Base-by-base conservation (phyloP, 2,888 invertebrate genomes). In the Drosophila eohydei region DNA sequence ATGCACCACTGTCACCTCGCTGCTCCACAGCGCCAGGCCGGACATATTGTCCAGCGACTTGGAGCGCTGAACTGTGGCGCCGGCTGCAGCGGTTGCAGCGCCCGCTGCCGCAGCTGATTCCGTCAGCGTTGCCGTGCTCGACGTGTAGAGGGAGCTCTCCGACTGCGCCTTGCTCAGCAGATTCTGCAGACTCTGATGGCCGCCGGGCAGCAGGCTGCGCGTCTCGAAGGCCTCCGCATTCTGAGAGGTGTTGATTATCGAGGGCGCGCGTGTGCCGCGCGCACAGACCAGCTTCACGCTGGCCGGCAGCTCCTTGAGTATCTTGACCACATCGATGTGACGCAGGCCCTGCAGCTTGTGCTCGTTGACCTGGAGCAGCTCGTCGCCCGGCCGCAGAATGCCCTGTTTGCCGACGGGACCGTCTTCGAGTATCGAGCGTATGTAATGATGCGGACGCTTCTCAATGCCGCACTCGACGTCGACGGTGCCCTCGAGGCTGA, bases 391-490 rank as follows among this genome's bases (percentile, higher is more conserved):
- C 89, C 95, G 95, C n/a, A 99, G 94, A 66, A 95, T 95, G 3
- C 97, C 98, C 91, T 98, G 98, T 81, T 95, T 95, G 2, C 98
- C 99, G 0, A 99, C 98, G 0, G 99, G 99, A 4, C 99, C 99
- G 91, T 99, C 98, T 9, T 97, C 97, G 70, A 99, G 94, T 81
- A 99, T 98, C 38, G 98, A 98, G 80, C 99, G 95, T 88, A 99
- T 99, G 92, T 98, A 99, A 94, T 99, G 99, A 94, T 99, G 99
- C n/a, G 99, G 99, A 83, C 98, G 95, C 44, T 98, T 96, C 94
- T 99, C 99, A 82, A 97, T 95, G 3, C 99, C 99, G 84, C 97
- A 97, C 93, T 99, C 99, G 30, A 99, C 98, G 91, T 99, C 99
- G 14, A 99, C 99, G 0, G 99, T 99, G 38, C 99, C 99, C 93